Base-by-base conservation (phyloP, 35 echinoderm and acorn worm genomes). In the Heliocidaris erythrogramma region DNA sequence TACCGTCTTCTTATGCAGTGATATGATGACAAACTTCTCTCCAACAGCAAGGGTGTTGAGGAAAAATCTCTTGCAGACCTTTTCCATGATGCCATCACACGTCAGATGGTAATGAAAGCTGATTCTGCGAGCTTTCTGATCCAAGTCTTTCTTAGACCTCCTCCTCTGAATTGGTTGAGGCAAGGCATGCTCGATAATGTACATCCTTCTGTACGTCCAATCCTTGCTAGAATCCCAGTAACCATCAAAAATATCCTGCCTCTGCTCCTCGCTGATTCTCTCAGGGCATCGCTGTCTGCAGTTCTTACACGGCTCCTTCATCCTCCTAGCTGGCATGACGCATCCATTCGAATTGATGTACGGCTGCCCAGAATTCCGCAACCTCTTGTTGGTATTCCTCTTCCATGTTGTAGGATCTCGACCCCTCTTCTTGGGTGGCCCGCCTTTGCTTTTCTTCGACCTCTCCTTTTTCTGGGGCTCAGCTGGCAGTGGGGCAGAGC, bases 21-120 rank as follows among this genome's bases (percentile, higher is more conserved):
- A 92, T 92, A 92, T 92, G 48, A 92, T 92, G 48, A 92, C 91
- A 92, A 92, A 92, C 49, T 92, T 92, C 9, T 92, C 91, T 30
- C 91, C 91, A 92, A 92, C 91, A 13, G 91, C 91, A 92, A 92
- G 91, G 11, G 91, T 92, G 91, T 59, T 92, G 48, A 92, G 91
- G 30, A 92, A 92, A 49, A 92, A 92, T 92, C 29, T 92, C 49
- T 92, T 92, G 49, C 91, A 92, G 13, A 92, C 91, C 48, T 92
- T 92, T 13, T 48, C 49, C 49, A 48, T 32, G 31, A 48, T 48
- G 29, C 49, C 49, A 30, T 92, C 48, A 5, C 31, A 32, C n/a
- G 48, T 49, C 91, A 92, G 32, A 92, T 92, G 49, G 49, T 92
- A 92, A 92, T 92, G 47, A 30, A 92, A 92, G 47, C 91, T 92